Conservation (phyloP, 2,113 vertebrate species). For the Microcebus tavaratra region DNA sequence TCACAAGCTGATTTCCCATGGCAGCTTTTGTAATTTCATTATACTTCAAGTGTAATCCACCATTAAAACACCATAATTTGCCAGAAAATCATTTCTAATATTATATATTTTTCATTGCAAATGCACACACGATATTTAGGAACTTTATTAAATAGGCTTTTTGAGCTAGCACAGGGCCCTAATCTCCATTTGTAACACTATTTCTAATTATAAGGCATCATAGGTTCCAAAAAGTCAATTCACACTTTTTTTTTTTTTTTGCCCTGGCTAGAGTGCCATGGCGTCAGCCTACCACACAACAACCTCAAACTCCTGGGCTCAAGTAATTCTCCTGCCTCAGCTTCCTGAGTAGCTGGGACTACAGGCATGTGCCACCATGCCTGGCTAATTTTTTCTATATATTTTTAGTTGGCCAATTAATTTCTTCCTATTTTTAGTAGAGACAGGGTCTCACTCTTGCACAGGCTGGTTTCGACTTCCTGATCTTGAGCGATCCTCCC, state of each 20-base stretch:
- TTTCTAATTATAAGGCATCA: not conserved
- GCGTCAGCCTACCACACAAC: too few species aligned
- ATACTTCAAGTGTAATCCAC: not conserved
- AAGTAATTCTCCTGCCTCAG: too few species aligned
- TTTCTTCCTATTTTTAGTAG: too few species aligned
- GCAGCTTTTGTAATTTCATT: constrained; percentile 20
- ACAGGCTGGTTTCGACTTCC: too few species aligned
- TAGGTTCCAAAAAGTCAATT: not conserved
- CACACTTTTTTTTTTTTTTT: not conserved
- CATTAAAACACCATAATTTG: constrained; percentile 36
- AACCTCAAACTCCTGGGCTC: too few species aligned
- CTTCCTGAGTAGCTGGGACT: too few species aligned
- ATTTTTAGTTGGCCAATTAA: too few species aligned
- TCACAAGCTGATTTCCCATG: constrained; percentile 51
- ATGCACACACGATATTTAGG: not conserved
- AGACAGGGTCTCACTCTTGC: too few species aligned
- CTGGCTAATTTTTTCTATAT: too few species aligned
- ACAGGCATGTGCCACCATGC: too few species aligned
- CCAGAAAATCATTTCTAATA: not conserved
- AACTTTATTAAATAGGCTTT: not conserved
- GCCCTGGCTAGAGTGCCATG: too few species aligned
- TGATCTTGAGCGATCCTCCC: too few species aligned
- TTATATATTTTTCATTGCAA: constrained; percentile 41
- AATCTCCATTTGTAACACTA: not conserved
- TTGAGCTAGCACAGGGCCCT: not conserved